phyloP scores from a whole-genome alignment of 2,113 vertebrate genomes.

The Paradoxurus hermaphroditus region DNA sequence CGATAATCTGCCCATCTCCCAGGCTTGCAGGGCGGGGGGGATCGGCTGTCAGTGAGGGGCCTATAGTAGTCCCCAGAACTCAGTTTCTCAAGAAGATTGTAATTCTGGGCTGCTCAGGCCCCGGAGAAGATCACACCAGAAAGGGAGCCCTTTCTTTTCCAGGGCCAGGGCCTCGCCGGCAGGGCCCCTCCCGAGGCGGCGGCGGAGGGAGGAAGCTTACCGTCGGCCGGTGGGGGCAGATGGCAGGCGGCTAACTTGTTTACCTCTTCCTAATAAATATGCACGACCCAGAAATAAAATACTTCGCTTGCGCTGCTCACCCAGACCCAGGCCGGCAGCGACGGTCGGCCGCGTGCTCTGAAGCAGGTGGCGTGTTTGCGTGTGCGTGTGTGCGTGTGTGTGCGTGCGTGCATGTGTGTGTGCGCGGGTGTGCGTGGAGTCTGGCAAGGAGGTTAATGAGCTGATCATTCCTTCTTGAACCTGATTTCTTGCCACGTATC shows the following conservation, averaged over 20 bases:
- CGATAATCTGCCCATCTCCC: neutral
- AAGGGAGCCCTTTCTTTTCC: neutral
- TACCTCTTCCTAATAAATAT: slow-evolving; percentile 76
- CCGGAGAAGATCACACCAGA: neutral
- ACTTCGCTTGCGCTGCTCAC: neutral
- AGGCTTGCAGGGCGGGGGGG: neutral
- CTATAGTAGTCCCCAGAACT: neutral
- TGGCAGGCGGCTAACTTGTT: slow-evolving; percentile 68
- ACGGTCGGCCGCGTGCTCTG: neutral
- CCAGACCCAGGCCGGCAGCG: neutral
- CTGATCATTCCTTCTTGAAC: neutral
- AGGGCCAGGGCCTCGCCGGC: neutral
- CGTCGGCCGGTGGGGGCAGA: neutral
- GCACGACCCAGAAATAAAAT: slow-evolving; percentile 71
- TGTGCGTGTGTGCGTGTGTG: no score
- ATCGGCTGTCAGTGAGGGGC: neutral
- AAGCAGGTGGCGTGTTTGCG: neutral
- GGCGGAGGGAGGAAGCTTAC: neutral
- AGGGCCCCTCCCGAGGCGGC: neutral
- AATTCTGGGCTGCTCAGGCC: neutral
- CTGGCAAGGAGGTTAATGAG: slow-evolving; percentile 22
- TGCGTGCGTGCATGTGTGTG: no score
- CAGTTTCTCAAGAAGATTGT: neutral
- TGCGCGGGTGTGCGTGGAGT: neutral
- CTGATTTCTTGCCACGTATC: neutral